phyloP scores from a whole-genome alignment of 1,140 invertebrate species.

The Maniola jurtina region DNA sequence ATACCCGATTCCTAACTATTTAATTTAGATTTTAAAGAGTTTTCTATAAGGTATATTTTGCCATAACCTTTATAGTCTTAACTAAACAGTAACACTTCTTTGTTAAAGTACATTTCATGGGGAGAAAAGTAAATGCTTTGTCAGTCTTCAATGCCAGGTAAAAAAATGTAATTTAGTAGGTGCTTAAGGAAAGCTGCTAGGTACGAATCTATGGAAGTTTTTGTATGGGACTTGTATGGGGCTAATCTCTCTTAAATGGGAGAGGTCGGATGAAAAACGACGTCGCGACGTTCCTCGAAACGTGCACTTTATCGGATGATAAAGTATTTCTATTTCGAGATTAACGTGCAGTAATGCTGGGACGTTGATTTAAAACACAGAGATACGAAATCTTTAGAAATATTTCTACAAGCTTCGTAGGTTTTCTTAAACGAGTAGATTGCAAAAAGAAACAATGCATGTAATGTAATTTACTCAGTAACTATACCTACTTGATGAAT shows the following conservation, averaged over 20 bases:
- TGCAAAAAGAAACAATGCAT: too few species aligned
- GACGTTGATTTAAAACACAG: not conserved
- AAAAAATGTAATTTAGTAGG: slow-evolving; percentile 17
- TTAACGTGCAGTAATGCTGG: not conserved
- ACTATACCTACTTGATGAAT: too few species aligned
- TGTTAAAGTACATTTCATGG: slow-evolving; percentile 21
- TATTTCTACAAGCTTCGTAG: too few species aligned
- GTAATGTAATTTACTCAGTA: too few species aligned
- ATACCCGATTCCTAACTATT: not conserved
- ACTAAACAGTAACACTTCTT: slow-evolving; percentile 5
- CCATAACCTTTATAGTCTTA: not conserved
- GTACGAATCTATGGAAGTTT: slow-evolving; percentile 14
- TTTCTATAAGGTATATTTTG: not conserved
- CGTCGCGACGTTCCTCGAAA: not conserved
- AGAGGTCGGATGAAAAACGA: not conserved
- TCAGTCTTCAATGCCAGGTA: slow-evolving; percentile 24
- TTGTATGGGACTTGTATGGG: slow-evolving; percentile 14
- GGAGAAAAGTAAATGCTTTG: slow-evolving; percentile 25
- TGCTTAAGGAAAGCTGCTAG: slow-evolving; percentile 12
- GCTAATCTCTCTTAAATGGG: slow-evolving; percentile 13
- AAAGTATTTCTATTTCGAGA: slow-evolving; percentile 5
- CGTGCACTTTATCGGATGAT: slow-evolving; percentile 10
- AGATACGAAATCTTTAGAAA: too few species aligned
- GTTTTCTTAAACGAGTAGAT: too few species aligned
- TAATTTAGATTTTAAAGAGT: not conserved